Evolutionary conservation across 1,140 invertebrate genomes (phyloP).

Genomic region (Lithobius niger): DNA sequence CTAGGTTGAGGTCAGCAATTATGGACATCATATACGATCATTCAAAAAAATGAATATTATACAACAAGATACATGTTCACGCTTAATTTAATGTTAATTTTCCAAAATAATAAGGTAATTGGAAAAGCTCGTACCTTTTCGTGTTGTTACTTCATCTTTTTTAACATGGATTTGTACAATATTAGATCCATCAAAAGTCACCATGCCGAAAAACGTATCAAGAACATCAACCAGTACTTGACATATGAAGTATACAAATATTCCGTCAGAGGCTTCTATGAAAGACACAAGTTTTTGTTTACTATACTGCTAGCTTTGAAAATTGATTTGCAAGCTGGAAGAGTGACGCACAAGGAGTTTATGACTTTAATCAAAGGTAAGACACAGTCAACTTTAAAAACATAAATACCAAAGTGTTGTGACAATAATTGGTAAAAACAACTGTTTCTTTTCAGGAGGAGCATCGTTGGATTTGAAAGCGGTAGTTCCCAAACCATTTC

Average conservation of each 20-base stretch:
- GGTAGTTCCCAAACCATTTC: constrained; percentile 80
- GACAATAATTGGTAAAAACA: too few relatives aligned
- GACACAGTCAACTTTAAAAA: not conserved
- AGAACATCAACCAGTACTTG: constrained; percentile 77
- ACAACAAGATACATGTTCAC: too few relatives aligned
- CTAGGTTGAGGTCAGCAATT: too few relatives aligned
- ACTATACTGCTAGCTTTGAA: constrained; percentile 92
- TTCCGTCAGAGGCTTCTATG: constrained; percentile 80
- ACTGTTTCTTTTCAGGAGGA: constrained; percentile 53
- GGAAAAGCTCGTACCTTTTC: too few relatives aligned
- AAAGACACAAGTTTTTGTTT: constrained; percentile 80
- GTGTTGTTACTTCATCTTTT: too few relatives aligned
- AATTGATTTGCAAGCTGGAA: constrained; percentile 70
- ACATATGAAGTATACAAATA: constrained; percentile 89
- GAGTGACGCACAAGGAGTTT: constrained; percentile 82
- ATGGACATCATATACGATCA: too few relatives aligned
- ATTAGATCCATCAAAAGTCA: constrained; percentile 63
- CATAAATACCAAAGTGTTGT: not conserved
- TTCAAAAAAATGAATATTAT: too few relatives aligned
- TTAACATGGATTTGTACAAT: too few relatives aligned
- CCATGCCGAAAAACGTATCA: constrained; percentile 70
- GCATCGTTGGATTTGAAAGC: constrained; percentile 88
- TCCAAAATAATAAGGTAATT: too few relatives aligned
- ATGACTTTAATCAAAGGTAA: constrained; percentile 83
- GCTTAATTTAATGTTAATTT: too few relatives aligned